These are phyloP conservation scores for Coenonympha arcania DNA, from an alignment of 2,888 invertebrate genomes.

Conservation along the genomic window DNA sequence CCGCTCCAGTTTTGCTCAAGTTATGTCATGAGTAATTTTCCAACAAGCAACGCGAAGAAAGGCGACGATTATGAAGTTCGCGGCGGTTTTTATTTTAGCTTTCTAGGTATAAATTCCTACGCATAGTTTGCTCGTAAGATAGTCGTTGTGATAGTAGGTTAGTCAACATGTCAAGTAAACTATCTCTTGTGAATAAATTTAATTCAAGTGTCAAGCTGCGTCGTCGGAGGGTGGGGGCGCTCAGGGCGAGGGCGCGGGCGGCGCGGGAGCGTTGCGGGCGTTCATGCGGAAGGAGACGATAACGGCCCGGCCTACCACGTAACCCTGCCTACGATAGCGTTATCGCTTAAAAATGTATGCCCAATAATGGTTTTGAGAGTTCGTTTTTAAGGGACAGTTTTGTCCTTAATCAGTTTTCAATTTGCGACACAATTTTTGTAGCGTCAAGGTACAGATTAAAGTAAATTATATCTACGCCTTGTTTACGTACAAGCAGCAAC, in stretches of 20 bases:
- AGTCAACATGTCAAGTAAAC: constrained; percentile 18
- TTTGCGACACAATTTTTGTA: not conserved
- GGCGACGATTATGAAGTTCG: too few species aligned
- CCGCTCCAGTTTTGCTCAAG: too few species aligned
- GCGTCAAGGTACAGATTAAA: not conserved
- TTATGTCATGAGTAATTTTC: too few species aligned
- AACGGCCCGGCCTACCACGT: constrained; percentile 71
- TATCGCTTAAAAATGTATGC: constrained; percentile 70
- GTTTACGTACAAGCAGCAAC: too few species aligned
- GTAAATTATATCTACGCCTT: too few species aligned
- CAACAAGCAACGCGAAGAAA: too few species aligned
- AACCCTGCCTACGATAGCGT: constrained; percentile 60
- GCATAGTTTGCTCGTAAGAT: not conserved
- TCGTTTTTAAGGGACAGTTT: constrained; percentile 14
- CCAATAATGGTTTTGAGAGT: constrained; percentile 51
- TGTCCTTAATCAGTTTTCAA: constrained; percentile 12
- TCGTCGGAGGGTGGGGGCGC: constrained; percentile 27
- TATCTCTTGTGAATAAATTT: constrained; percentile 53
- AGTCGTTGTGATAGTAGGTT: too few species aligned
- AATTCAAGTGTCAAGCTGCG: constrained; percentile 68
- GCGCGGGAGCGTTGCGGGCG: constrained; percentile 50
- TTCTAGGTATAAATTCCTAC: not conserved
- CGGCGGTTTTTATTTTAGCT: too few species aligned
- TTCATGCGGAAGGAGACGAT: constrained; percentile 74
- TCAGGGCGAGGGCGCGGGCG: constrained; percentile 32